Evolutionary conservation across 1,140 invertebrate genomes (phyloP).

Genomic region (Heliothis subflexa): DNA sequence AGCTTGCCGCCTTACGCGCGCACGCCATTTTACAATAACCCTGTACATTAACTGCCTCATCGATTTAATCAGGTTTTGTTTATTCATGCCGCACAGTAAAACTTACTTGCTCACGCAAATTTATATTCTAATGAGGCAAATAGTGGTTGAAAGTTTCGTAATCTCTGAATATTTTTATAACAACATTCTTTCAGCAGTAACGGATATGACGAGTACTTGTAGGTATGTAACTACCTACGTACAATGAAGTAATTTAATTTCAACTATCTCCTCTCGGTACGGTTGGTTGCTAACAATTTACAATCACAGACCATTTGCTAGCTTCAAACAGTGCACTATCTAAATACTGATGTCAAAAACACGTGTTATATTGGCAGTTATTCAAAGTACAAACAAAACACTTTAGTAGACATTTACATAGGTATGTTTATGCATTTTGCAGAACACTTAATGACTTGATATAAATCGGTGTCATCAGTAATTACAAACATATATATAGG

Average conservation of each 20-base stretch:
- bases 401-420: not conserved
- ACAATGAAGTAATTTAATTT: not conserved
- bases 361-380: not conserved
- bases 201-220: slow-evolving; percentile 4
- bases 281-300: slow-evolving; percentile 4
- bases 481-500: not conserved
- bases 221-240: not conserved
- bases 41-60: slow-evolving; percentile 51
- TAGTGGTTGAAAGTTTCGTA: slow-evolving; percentile 3
- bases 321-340: slow-evolving; percentile 26
- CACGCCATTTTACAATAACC: slow-evolving; percentile 68
- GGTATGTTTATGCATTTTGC: not conserved
- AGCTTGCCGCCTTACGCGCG: slow-evolving; percentile 57
- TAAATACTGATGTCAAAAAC: slow-evolving; percentile 18
- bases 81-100: slow-evolving; percentile 47
- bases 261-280: not conserved
- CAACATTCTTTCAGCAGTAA: slow-evolving; percentile 22
- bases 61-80: slow-evolving; percentile 62
- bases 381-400: slow-evolving; percentile 7
- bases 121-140: slow-evolving; percentile 18
- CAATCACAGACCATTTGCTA: slow-evolving; percentile 8
- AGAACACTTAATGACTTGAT: slow-evolving; percentile 5
- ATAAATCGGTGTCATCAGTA: not conserved
- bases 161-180: slow-evolving; percentile 11
- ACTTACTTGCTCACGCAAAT: slow-evolving; percentile 20